Evolutionary conservation across 2,797 vertebrate genomes (phyloP).

Genomic region (Cryptoblepharus egeriae): DNA sequence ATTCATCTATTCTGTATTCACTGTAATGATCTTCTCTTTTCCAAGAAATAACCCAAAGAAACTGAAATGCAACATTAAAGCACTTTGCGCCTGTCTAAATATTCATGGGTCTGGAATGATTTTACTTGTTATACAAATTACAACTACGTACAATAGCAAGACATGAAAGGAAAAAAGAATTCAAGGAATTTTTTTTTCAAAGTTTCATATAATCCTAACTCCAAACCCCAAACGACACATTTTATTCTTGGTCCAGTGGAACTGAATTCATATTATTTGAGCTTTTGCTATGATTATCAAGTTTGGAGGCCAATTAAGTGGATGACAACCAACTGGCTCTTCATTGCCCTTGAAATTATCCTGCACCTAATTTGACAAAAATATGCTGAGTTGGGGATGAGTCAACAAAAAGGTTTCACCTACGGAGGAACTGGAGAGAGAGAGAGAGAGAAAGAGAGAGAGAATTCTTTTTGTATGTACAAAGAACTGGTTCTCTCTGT

Average conservation of each 20-base stretch:
- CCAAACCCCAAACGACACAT: background rate
- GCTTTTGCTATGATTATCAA: background rate
- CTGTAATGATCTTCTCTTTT: constrained; percentile 63
- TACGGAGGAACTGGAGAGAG: background rate
- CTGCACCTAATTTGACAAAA: too few species aligned
- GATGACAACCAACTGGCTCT: background rate
- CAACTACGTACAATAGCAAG: constrained; percentile 62
- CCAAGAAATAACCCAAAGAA: constrained; percentile 58
- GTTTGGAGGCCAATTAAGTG: background rate
- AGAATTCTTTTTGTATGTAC: background rate
- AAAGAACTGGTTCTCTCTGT: background rate
- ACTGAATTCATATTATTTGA: background rate
- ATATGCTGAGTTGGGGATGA: background rate
- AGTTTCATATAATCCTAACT: background rate
- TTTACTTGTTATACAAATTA: constrained; percentile 64
- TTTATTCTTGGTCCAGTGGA: background rate
- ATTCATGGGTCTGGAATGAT: constrained; percentile 65
- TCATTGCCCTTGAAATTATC: background rate
- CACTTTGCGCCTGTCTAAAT: constrained; percentile 55
- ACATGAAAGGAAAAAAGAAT: constrained; percentile 66
- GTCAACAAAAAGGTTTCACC: background rate
- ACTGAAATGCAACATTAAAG: constrained; percentile 51
- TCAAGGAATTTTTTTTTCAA: constrained; percentile 54
- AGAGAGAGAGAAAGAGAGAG: background rate
- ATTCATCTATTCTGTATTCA: constrained; percentile 57